Base-by-base conservation (phyloP, 1,140 invertebrate genomes). In the Cherax quadricarinatus region DNA sequence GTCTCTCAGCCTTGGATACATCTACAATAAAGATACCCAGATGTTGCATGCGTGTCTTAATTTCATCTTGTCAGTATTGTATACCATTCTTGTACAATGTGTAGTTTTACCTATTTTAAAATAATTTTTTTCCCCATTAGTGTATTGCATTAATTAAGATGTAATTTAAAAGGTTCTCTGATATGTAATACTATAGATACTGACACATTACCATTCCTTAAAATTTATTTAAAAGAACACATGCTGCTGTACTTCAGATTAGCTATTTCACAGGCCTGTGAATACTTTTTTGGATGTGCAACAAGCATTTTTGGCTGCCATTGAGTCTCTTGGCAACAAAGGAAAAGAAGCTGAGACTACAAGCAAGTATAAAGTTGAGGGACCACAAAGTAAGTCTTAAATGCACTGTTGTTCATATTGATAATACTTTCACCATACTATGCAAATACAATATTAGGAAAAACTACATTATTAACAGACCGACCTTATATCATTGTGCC, bases 271-370 rank as follows among this genome's bases (percentile, higher is more conserved):
- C 89, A 93, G 93, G 10, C 93, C 93, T 83, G 18, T 85, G 53
- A 86, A 88, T 70, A 24, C 93, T 14, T 93, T 93, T 41, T 30
- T 91, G 86, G 87, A 93, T 16, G 89, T 91, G 30, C 51, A 83
- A 6, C 89, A 93, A 16, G 93, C 93, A 9, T 85, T 93, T n/a
- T 57, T 93, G 53, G 93, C 81, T 60, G 93, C 93, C 80, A 93
- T 93, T 79, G 89, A 93, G 86, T 88, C 86, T 30, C 73, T 93
- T 7, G 53, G 85, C 14, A 82, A 70, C 81, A 80, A 48, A 57
- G 62, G 60, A 9, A 86, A 86, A 5, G 83, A 79, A 41, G 62
- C 75, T 21, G 86, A 88, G 51, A 51, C 85, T 14, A 91, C 89
- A 21, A 93, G 89, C 79, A 93, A 91, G 79, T 93, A 91, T 53